Conservation (phyloP, 2,888 invertebrate genomes). For the Mechanitis mazaeus region DNA sequence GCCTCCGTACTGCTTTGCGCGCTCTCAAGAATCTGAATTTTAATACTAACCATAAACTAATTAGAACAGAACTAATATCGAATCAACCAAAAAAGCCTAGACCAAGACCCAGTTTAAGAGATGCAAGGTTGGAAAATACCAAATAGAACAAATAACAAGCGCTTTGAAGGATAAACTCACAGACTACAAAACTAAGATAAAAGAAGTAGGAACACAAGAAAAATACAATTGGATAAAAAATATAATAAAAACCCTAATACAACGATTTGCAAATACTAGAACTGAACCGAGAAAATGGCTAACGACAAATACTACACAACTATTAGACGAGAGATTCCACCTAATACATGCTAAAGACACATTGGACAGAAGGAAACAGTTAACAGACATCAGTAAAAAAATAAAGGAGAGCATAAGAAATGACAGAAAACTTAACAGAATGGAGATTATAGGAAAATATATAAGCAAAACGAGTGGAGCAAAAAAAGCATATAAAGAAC, state of each 20-base stretch:
- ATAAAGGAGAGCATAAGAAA: slow-evolving; percentile 32
- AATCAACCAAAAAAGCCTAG: slow-evolving; percentile 30
- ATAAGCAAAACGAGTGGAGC: slow-evolving; percentile 15
- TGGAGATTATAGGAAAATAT: slow-evolving; percentile 24
- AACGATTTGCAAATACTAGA: slow-evolving; percentile 7
- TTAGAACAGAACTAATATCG: slow-evolving; percentile 31
- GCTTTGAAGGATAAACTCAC: slow-evolving; percentile 15
- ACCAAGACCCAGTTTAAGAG: slow-evolving; percentile 25
- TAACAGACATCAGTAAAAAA: slow-evolving; percentile 32
- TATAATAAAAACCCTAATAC: slow-evolving; percentile 18
- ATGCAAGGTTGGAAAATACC: slow-evolving; percentile 18
- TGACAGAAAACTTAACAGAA: slow-evolving; percentile 28
- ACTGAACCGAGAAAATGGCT: slow-evolving; percentile 12
- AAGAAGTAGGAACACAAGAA: slow-evolving; percentile 22
- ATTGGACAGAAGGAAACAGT: slow-evolving; percentile 23
- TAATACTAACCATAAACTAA: slow-evolving; percentile 33
- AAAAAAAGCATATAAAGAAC: slow-evolving; percentile 26
- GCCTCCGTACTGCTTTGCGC: slow-evolving; percentile 3
- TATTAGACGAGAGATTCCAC: slow-evolving; percentile 20
- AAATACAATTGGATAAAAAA: slow-evolving; percentile 27
- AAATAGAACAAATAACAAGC: slow-evolving; percentile 24
- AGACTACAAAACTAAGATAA: slow-evolving; percentile 20
- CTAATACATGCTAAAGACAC: slow-evolving; percentile 26
- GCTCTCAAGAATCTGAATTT: slow-evolving; percentile 30
- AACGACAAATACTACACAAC: slow-evolving; percentile 18